These are phyloP conservation scores for Bilobella aurantiaca DNA, from an alignment of 1,140 invertebrate genomes.

Conservation along the genomic window DNA sequence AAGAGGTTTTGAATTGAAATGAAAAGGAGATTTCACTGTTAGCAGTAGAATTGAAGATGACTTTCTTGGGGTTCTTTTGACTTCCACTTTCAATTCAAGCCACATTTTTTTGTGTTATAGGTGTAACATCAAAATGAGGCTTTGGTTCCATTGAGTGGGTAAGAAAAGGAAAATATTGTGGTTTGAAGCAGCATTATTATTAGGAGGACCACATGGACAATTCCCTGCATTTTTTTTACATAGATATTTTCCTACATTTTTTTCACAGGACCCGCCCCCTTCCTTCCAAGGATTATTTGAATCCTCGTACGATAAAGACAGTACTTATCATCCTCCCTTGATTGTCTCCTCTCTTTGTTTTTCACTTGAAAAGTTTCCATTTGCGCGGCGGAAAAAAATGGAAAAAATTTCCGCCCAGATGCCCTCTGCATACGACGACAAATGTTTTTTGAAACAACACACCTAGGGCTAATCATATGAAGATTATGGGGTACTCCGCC, in stretches of 20 bases:
- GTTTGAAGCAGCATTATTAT: conserved; percentile 3
- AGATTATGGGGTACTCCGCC: background rate
- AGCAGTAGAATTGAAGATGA: background rate
- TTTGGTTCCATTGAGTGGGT: background rate
- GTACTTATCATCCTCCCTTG: conserved; percentile 4
- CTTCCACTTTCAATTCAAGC: background rate
- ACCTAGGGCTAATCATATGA: background rate
- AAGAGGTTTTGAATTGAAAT: no score
- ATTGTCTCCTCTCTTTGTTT: conserved; percentile 7
- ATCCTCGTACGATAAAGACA: background rate
- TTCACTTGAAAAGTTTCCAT: background rate
- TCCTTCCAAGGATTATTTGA: background rate
- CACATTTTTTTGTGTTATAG: background rate
- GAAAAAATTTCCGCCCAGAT: background rate
- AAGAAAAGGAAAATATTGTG: conserved; percentile 4
- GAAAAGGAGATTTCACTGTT: no score
- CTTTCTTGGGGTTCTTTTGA: background rate
- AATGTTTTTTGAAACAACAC: background rate
- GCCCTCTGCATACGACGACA: background rate
- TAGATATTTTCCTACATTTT: no score
- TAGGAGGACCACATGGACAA: background rate
- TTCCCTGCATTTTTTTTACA: no score
- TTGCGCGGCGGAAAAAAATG: background rate
- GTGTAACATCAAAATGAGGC: background rate
- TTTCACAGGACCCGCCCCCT: background rate